Conservation (phyloP, 2,113 vertebrate species). For the Crocuta crocuta region DNA sequence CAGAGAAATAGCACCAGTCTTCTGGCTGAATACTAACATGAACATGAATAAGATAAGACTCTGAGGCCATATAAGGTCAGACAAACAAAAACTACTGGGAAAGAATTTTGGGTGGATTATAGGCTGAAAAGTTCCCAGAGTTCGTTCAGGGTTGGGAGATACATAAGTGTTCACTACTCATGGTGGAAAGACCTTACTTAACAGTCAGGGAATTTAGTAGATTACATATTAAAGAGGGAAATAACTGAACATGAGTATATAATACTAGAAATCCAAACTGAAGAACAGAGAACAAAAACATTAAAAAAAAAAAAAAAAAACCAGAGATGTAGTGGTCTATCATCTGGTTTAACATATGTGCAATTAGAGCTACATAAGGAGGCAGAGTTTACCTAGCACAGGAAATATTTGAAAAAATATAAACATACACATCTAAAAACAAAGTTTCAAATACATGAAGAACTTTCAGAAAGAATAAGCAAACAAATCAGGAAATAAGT, state of each 20-base stretch:
- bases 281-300: background rate
- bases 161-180: background rate
- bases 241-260: background rate
- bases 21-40: background rate
- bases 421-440: background rate
- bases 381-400: background rate
- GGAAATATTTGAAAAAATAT: background rate
- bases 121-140: background rate
- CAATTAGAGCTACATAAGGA: background rate
- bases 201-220: background rate
- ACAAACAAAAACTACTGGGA: background rate
- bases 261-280: background rate
- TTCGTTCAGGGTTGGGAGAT: background rate
- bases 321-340: background rate
- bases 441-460: background rate
- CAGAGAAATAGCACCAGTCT: background rate
- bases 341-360: background rate
- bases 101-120: background rate
- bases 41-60: background rate
- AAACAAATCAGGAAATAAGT: background rate
- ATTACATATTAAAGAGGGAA: background rate
- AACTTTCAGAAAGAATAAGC: background rate
- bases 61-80: background rate
- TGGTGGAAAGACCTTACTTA: background rate
- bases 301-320: background rate